Conservation (phyloP, 2,113 vertebrate species). For the Chloroceryle aenea region DNA sequence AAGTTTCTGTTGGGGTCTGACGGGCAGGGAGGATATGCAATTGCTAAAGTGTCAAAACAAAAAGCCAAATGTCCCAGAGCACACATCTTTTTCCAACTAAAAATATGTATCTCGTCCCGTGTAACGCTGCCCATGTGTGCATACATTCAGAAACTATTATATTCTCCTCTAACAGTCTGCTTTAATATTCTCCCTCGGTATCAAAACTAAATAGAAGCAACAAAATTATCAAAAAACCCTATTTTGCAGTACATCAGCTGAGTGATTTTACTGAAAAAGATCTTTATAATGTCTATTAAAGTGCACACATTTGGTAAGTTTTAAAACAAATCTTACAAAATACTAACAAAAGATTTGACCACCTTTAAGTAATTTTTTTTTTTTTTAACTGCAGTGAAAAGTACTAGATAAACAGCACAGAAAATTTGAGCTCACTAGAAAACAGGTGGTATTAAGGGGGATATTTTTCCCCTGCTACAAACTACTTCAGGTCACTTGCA, state of each 20-base stretch:
- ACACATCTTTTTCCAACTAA: neutral
- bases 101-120: fast-evolving
- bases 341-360: neutral
- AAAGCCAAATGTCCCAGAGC: neutral
- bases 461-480: neutral
- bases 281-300: neutral
- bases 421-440: neutral
- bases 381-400: neutral
- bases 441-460: neutral
- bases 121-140: neutral
- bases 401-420: neutral
- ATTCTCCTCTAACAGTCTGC: neutral
- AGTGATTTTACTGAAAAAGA: neutral
- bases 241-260: neutral
- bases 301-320: neutral
- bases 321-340: neutral
- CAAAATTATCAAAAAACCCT: neutral
- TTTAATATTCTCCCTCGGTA: neutral
- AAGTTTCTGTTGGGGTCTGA: neutral
- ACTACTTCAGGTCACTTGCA: neutral
- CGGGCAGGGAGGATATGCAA: neutral
- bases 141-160: neutral
- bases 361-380: neutral
- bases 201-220: neutral
- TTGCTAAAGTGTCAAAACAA: neutral